Percentiles rank a stretch among this genome's conserved stretches.
phyloP scores from a whole-genome alignment of 2,888 invertebrate genomes.

The Melieria picta region DNA sequence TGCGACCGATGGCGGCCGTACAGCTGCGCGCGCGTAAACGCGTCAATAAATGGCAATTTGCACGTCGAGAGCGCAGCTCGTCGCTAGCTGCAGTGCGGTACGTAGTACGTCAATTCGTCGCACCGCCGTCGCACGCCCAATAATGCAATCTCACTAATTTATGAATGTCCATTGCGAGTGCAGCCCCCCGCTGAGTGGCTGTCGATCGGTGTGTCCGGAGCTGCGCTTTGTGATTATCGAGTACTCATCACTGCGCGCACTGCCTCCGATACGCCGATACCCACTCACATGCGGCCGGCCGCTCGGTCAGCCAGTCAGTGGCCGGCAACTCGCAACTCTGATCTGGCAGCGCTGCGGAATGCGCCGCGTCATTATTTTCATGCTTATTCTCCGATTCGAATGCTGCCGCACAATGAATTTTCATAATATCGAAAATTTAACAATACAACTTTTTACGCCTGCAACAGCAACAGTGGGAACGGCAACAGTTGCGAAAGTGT shows the following conservation, averaged over 20 bases:
- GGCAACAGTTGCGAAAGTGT: too few relatives aligned
- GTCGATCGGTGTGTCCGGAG: slow-evolving; percentile 41
- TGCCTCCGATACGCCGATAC: not conserved
- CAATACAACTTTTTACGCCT: too few relatives aligned
- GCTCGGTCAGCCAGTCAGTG: too few relatives aligned
- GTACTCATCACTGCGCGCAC: slow-evolving; percentile 36
- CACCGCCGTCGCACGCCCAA: slow-evolving; percentile 8
- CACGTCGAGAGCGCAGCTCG: slow-evolving; percentile 17
- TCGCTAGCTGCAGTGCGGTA: not conserved
- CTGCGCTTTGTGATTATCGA: slow-evolving; percentile 40
- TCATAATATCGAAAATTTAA: not conserved
- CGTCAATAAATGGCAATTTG: slow-evolving; percentile 22
- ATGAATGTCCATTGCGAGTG: slow-evolving; percentile 34
- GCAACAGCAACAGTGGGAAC: too few relatives aligned
- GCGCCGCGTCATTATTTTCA: slow-evolving; percentile 63
- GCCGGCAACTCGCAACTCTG: not conserved
- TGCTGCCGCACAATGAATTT: slow-evolving; percentile 20
- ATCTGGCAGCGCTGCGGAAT: slow-evolving; percentile 50
- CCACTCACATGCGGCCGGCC: too few relatives aligned
- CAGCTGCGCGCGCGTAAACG: not conserved
- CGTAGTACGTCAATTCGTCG: not conserved
- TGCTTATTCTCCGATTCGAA: slow-evolving; percentile 33
- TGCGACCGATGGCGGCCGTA: too few relatives aligned
- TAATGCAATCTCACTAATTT: slow-evolving; percentile 45
- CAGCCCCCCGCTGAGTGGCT: slow-evolving; percentile 39